Evolutionary conservation across 2,888 invertebrate genomes (phyloP).

Genomic region (Eremobia ochroleuca): DNA sequence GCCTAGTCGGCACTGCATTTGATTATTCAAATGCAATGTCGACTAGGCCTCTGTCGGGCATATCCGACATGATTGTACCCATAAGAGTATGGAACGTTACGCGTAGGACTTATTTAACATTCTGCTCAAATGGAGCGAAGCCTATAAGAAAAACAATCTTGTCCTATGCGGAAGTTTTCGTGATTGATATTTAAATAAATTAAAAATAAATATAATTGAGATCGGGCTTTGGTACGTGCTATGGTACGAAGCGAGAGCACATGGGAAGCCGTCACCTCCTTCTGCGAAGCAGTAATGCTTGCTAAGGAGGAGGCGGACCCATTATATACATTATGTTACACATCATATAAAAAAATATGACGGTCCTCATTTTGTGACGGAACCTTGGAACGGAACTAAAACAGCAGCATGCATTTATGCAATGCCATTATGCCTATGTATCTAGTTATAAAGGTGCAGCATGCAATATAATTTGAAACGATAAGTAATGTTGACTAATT

Average conservation of each 20-base stretch:
- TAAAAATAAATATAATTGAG: background rate
- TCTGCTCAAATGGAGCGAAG: conserved; percentile 7
- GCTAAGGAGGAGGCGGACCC: too few relatives aligned
- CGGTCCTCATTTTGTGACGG: background rate
- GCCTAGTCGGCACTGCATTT: background rate
- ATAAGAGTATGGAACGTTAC: background rate
- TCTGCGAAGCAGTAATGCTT: too few relatives aligned
- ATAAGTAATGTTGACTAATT: conserved; percentile 15
- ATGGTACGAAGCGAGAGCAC: too few relatives aligned
- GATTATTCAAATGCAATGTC: conserved; percentile 4
- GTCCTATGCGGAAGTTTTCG: conserved; percentile 18
- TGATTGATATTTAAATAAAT: conserved; percentile 23
- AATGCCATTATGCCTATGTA: background rate
- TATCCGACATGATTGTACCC: background rate
- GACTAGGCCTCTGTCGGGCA: background rate
- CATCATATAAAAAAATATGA: too few relatives aligned
- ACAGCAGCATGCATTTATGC: conserved; percentile 10
- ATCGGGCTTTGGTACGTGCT: too few relatives aligned
- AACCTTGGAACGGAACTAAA: conserved; percentile 23
- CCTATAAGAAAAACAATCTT: conserved; percentile 15
- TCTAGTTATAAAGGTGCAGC: background rate
- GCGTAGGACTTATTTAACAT: conserved; percentile 32
- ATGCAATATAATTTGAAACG: conserved; percentile 12
- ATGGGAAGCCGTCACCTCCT: too few relatives aligned
- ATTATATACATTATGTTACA: too few relatives aligned